Conservation (phyloP, 2,113 vertebrate genomes). For the Daphoenositta chrysoptera region DNA sequence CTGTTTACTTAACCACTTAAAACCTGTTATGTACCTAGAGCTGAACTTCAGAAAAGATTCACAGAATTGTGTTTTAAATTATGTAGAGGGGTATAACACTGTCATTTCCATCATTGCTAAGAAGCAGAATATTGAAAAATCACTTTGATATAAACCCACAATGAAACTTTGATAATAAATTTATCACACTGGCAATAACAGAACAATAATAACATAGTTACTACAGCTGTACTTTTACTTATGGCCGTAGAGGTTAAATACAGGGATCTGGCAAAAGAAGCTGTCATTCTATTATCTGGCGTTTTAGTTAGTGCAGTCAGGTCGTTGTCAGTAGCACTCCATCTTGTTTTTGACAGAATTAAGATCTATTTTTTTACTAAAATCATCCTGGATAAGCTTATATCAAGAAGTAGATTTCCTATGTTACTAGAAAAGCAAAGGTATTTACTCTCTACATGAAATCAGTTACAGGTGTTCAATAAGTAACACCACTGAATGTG, state of each 20-base stretch:
- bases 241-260: background rate
- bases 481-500: background rate
- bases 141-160: background rate
- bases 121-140: background rate
- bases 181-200: background rate
- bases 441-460: background rate
- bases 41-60: background rate
- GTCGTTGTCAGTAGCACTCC: background rate
- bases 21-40: background rate
- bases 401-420: background rate
- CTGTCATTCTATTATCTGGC: background rate
- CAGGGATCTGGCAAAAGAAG: background rate
- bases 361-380: background rate
- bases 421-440: background rate
- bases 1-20: background rate
- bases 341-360: background rate
- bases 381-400: background rate
- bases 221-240: background rate
- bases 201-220: background rate
- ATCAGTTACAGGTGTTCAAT: background rate
- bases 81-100: background rate
- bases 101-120: background rate
- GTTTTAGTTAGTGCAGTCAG: background rate
- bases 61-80: background rate
- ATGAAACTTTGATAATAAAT: background rate